Conservation (phyloP, 2,797 vertebrate species). For the Alfaro cultratus region DNA sequence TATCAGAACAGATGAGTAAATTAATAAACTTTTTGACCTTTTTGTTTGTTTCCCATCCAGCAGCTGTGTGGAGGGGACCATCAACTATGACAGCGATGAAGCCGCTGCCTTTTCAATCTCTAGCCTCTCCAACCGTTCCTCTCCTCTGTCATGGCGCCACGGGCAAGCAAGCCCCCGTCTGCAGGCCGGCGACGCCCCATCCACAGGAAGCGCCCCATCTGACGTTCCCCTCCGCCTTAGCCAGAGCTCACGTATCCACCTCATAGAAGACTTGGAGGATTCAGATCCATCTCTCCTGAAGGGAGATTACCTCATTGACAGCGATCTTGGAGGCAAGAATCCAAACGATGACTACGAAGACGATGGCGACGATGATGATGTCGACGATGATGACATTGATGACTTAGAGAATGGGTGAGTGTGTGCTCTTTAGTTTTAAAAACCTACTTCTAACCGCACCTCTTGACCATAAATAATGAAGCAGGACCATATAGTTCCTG, state of each 20-base stretch:
- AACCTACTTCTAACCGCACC: neutral
- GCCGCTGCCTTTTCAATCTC: constrained; percentile 90
- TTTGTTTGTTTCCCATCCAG: neutral
- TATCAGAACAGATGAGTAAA: neutral
- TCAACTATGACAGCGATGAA: constrained; percentile 93
- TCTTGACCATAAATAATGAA: neutral
- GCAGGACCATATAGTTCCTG: constrained; percentile 18
- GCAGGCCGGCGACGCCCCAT: constrained; percentile 93
- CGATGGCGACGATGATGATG: constrained; percentile 32
- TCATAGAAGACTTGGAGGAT: constrained; percentile 88
- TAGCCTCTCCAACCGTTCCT: constrained; percentile 94
- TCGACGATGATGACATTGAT: constrained; percentile 82
- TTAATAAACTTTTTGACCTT: neutral
- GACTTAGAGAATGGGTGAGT: constrained; percentile 93
- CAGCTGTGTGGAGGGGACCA: constrained; percentile 88
- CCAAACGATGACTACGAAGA: constrained; percentile 72
- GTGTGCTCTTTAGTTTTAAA: constrained; percentile 2
- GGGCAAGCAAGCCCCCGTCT: constrained; percentile 94
- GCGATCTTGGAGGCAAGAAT: constrained; percentile 85
- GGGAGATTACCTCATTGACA: constrained; percentile 89
- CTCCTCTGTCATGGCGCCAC: constrained; percentile 93
- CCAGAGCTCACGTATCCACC: constrained; percentile 88
- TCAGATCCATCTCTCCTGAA: constrained; percentile 88
- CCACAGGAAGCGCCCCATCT: constrained; percentile 81
- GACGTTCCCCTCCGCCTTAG: constrained; percentile 86